phyloP scores from a whole-genome alignment of 1,140 invertebrate species.

The Saccostrea echinata region DNA sequence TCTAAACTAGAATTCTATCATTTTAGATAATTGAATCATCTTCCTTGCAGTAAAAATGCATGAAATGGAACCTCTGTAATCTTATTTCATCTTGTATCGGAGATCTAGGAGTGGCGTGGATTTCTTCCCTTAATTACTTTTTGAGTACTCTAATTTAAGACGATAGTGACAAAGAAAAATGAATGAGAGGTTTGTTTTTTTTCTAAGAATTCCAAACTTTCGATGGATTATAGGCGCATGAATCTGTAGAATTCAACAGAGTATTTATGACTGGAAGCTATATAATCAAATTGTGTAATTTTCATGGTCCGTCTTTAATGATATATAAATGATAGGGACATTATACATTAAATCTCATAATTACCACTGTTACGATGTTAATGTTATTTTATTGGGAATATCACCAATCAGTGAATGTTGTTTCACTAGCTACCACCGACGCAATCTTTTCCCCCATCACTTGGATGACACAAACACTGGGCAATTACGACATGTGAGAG shows the following conservation, averaged over 20 bases:
- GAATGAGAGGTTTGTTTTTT: not conserved
- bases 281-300: constrained; percentile 6
- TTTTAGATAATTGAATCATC: not conserved
- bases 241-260: not conserved
- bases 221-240: not conserved
- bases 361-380: not conserved
- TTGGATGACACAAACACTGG: constrained; percentile 17
- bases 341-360: not conserved
- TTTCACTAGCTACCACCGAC: constrained; percentile 21
- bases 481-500: not conserved
- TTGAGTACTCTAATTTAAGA: constrained; percentile 17
- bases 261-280: not conserved
- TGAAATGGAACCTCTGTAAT: not conserved
- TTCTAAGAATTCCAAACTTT: not conserved
- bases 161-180: not conserved
- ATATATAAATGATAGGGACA: constrained; percentile 19
- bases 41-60: not conserved
- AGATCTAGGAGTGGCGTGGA: not conserved
- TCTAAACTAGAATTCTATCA: constrained; percentile 9
- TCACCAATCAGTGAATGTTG: not conserved
- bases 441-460: not conserved
- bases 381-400: constrained; percentile 12
- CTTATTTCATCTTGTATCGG: not conserved
- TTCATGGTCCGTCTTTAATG: constrained; percentile 24
- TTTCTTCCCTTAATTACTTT: not conserved